Percentiles rank a stretch among this genome's conserved stretches.
Evolutionary conservation across 2,113 vertebrate genomes (phyloP).

Genomic region (Sclerurus mexicanus): DNA sequence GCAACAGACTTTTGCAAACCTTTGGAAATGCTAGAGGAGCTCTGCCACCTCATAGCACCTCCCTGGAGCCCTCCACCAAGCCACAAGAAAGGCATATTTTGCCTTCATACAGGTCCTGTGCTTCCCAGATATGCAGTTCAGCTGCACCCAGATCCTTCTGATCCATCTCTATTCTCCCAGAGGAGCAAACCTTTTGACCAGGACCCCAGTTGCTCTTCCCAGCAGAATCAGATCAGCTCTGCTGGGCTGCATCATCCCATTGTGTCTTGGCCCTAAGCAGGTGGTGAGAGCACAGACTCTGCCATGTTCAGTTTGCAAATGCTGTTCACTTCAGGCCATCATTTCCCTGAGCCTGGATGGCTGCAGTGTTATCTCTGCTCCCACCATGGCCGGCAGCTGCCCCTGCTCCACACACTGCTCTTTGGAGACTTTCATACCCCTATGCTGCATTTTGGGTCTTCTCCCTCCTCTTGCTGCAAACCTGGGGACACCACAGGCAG

Average conservation of each 20-base stretch:
- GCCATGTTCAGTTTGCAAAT: neutral
- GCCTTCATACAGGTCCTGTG: neutral
- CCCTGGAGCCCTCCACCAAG: neutral
- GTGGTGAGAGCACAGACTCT: neutral
- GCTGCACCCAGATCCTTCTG: neutral
- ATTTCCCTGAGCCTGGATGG: neutral
- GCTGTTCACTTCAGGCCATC: neutral
- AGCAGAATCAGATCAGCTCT: neutral
- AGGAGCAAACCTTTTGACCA: neutral
- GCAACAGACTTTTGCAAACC: neutral
- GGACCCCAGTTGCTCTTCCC: no score
- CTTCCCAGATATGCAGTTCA: neutral
- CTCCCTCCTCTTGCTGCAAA: neutral
- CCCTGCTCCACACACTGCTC: neutral
- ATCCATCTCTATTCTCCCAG: rapidly evolving
- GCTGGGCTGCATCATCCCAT: neutral
- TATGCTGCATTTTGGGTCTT: neutral
- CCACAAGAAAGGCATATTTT: neutral
- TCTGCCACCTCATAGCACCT: neutral
- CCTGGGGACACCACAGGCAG: rapidly evolving
- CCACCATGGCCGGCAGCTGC: neutral
- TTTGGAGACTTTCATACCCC: neutral
- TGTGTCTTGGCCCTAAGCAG: neutral
- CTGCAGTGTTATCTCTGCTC: neutral
- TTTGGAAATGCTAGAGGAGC: neutral